These are phyloP conservation scores for Euspilapteryx auroguttella DNA, from an alignment of 2,888 invertebrate genomes.

Conservation along the genomic window DNA sequence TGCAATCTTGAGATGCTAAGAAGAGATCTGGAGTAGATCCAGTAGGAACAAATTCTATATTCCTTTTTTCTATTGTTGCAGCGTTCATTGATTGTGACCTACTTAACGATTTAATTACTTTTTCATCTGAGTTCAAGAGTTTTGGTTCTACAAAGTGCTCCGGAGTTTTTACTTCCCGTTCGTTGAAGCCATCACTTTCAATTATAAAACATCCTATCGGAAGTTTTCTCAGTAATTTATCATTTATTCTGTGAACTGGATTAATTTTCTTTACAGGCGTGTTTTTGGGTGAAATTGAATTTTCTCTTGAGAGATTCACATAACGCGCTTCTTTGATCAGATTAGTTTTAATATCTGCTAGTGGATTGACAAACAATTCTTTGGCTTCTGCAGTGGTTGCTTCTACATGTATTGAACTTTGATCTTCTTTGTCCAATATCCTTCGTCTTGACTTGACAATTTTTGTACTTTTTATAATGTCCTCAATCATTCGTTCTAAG, in stretches of 20 bases:
- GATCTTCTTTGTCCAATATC: conserved; percentile 23
- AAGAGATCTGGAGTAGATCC: conserved; percentile 44
- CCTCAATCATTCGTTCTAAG: conserved; percentile 64
- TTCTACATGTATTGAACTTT: conserved; percentile 21
- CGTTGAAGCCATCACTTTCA: conserved; percentile 48
- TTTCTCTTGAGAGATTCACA: conserved; percentile 42
- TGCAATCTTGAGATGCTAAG: conserved; percentile 18
- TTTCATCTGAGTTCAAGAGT: not conserved
- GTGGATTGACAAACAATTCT: conserved; percentile 42
- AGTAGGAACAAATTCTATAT: conserved; percentile 21
- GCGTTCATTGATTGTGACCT: conserved; percentile 41
- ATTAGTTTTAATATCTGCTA: conserved; percentile 37
- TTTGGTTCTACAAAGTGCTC: conserved; percentile 16
- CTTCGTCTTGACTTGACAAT: conserved; percentile 42
- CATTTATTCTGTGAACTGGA: conserved; percentile 32
- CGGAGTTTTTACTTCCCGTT: conserved; percentile 52
- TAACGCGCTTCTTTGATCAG: conserved; percentile 47
- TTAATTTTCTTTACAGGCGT: conserved; percentile 31
- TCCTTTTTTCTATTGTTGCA: conserved; percentile 17
- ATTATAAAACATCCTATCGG: conserved; percentile 47
- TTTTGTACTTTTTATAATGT: conserved; percentile 62
- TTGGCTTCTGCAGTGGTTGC: conserved; percentile 28
- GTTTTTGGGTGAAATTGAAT: conserved; percentile 40
- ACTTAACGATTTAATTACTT: conserved; percentile 15
- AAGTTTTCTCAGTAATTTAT: conserved; percentile 39